Percentiles rank a stretch among this genome's conserved stretches.
Conservation (phyloP, 2,888 invertebrate genomes). For the Strigamia crassipes region DNA sequence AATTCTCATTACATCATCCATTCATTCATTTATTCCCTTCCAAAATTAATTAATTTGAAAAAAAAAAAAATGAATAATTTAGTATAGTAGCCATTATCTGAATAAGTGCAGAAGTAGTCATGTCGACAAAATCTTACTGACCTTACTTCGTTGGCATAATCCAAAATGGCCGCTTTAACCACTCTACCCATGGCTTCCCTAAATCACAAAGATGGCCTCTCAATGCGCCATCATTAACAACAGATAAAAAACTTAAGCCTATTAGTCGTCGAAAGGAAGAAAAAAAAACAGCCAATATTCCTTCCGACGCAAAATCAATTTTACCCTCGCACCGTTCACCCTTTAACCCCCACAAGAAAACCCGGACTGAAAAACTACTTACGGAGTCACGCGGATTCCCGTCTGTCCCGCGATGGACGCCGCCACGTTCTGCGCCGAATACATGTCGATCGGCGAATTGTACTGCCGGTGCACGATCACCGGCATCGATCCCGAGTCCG, state of each 20-base stretch:
- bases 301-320: too few relatives aligned
- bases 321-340: slow-evolving; percentile 36
- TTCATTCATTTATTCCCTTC: too few relatives aligned
- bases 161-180: slow-evolving; percentile 49
- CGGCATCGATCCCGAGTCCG: slow-evolving; percentile 49
- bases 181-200: slow-evolving; percentile 44
- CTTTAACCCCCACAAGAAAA: slow-evolving; percentile 31
- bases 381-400: slow-evolving; percentile 63
- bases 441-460: slow-evolving; percentile 84
- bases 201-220: slow-evolving; percentile 36
- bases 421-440: slow-evolving; percentile 78
- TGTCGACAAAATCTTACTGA: slow-evolving; percentile 3
- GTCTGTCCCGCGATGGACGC: slow-evolving; percentile 79
- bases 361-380: slow-evolving; percentile 50
- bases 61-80: too few relatives aligned
- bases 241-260: not conserved
- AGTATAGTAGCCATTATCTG: not conserved
- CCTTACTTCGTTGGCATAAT: slow-evolving; percentile 41
- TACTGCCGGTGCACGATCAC: slow-evolving; percentile 84
- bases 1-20: too few relatives aligned
- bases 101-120: not conserved
- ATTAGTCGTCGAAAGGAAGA: too few relatives aligned
- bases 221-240: not conserved
- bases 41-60: too few relatives aligned
- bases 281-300: too few relatives aligned